phyloP scores from a whole-genome alignment of 2,113 vertebrate genomes.

The Thermophis baileyi region DNA sequence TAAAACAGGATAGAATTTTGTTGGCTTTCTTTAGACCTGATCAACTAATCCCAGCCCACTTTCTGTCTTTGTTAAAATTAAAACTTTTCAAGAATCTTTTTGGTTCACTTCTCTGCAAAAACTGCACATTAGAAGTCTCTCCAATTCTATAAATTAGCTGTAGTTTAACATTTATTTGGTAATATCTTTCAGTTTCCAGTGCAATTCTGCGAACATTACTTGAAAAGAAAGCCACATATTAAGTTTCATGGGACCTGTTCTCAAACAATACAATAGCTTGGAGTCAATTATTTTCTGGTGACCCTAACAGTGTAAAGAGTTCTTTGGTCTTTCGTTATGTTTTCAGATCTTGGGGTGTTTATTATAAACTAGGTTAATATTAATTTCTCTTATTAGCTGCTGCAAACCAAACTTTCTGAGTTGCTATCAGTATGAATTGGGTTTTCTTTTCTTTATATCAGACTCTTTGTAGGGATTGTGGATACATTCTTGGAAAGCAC shows the following conservation, averaged over 20 bases:
- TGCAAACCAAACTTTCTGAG: not conserved
- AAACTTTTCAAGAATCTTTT: not conserved
- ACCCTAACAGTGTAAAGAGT: not conserved
- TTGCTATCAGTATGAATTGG: not conserved
- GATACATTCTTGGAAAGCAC: not conserved
- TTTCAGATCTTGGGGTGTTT: not conserved
- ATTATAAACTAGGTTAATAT: not conserved
- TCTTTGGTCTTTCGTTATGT: not conserved
- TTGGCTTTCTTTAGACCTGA: not conserved
- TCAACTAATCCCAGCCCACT: not conserved
- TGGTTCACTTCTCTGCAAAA: not conserved
- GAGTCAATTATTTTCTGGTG: not conserved
- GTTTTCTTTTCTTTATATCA: not conserved
- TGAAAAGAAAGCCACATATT: not conserved
- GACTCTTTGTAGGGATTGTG: not conserved
- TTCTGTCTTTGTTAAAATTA: not conserved
- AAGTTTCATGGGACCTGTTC: not conserved
- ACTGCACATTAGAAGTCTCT: not conserved
- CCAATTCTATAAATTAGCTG: not conserved
- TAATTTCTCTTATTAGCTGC: not conserved
- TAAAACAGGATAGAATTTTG: not conserved
- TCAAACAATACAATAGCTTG: not conserved
- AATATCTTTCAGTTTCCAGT: not conserved
- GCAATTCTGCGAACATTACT: not conserved
- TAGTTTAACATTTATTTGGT: not conserved